Base-by-base conservation (phyloP, 2,888 invertebrate species). In the Linnaemya vulpina region DNA sequence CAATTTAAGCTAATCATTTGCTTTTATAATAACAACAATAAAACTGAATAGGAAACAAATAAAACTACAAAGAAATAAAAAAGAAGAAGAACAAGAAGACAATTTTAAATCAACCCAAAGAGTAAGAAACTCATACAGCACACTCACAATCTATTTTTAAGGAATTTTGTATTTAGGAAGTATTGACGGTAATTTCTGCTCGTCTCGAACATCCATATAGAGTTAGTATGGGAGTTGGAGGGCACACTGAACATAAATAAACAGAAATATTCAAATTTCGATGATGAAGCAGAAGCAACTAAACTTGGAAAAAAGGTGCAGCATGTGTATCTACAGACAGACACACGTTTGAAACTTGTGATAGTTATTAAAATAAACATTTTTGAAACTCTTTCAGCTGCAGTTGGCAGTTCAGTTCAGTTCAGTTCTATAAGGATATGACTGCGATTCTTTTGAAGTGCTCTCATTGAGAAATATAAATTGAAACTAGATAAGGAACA, bases 1-100 rank as follows among this genome's bases (percentile, higher is more conserved):
- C 91, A 91, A 91, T 91, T 91, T 89, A 85, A 91, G 89, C 90
- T 90, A 91, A 91, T 91, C 89, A 91, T 89, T 90, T 88, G 89
- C 89, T 89, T 89, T 89, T 89, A 88, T 77, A 76, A 75, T 75
- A 77, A 82, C 78, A 51, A 62, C 76, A 74, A 63, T 71, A 70
- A 73, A 58, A 46, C 60, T 58, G 53, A 71, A 65, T 65, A 58
- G 80, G 49, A 67, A 65, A 73, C 15, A 60, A 55, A 60, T 53
- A 63, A 55, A 63, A 60, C 49, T 58, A 51, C 51, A 75, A 65
- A 70, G 43, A 30, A 11, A 76, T 17, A 74, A n/a, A 5, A 30
- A 74, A n/a, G 30, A 30, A 40, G 13, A 9, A 13, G n/a, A n/a
- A n/a, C n/a, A 40, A 1, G 40, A 40, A 40, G 40, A 65, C 40